Percentiles rank a stretch among this genome's conserved stretches.
Evolutionary conservation across 2,888 invertebrate genomes (phyloP).

Genomic region (Adineta ricciae): DNA sequence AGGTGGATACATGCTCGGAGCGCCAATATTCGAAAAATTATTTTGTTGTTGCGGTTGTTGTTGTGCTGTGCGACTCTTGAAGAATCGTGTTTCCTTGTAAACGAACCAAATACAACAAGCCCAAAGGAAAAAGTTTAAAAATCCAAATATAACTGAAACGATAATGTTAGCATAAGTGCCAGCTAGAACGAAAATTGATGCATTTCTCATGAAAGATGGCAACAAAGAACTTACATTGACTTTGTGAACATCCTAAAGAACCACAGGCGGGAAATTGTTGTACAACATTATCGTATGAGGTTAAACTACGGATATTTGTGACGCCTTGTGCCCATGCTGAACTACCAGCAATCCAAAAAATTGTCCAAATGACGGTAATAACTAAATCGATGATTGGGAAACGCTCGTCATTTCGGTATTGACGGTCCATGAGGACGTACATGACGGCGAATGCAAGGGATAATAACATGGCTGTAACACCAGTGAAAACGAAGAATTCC

Average conservation of each 20-base stretch:
- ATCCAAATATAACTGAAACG: constrained; percentile 56
- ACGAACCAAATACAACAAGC: constrained; percentile 65
- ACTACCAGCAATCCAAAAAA: constrained; percentile 23
- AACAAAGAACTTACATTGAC: not conserved
- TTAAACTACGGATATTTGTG: not conserved
- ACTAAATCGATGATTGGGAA: constrained; percentile 45
- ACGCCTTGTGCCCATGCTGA: constrained; percentile 2
- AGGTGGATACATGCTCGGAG: not conserved
- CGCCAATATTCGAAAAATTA: not conserved
- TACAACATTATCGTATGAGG: not conserved
- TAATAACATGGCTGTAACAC: constrained; percentile 61
- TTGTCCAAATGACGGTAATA: not conserved
- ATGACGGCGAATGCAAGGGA: constrained; percentile 50
- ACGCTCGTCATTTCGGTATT: constrained; percentile 46
- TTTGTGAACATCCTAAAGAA: not conserved
- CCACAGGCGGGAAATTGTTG: not conserved
- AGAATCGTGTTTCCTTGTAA: constrained; percentile 62
- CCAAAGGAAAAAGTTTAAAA: constrained; percentile 63
- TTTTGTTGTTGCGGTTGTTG: constrained; percentile 12
- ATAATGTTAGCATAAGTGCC: not conserved
- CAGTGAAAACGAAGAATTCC: constrained; percentile 63
- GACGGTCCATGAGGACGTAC: constrained; percentile 51
- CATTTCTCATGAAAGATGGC: not conserved
- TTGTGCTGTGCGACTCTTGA: constrained; percentile 32
- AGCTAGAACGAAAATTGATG: not conserved